Percentiles rank a stretch among this genome's conserved stretches.
These are phyloP conservation scores for Champsocephalus esox DNA, from an alignment of 2,797 vertebrate genomes.

Conservation along the genomic window DNA sequence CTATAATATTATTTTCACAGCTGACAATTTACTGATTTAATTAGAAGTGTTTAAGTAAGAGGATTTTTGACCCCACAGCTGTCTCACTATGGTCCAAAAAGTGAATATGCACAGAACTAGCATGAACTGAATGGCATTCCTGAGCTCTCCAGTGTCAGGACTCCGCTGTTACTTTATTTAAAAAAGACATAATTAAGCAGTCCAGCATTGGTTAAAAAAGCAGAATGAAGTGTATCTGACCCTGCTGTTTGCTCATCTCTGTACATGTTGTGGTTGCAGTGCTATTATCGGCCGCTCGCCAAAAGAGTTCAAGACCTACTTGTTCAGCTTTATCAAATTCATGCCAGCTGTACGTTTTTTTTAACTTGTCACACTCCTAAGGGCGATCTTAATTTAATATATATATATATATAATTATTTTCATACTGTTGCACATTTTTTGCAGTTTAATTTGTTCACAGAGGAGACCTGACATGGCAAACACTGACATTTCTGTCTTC, in stretches of 20 bases:
- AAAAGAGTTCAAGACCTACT: slow-evolving; percentile 96
- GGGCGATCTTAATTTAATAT: background rate
- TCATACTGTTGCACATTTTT: background rate
- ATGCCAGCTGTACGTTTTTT: slow-evolving; percentile 96
- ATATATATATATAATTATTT: background rate
- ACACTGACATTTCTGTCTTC: background rate
- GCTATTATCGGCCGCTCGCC: slow-evolving; percentile 97
- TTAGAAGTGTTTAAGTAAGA: too few species aligned
- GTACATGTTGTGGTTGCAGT: slow-evolving; percentile 91
- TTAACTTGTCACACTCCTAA: slow-evolving; percentile 9
- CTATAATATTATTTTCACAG: too few species aligned
- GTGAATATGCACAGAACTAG: background rate
- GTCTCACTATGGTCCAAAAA: background rate
- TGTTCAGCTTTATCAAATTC: slow-evolving; percentile 95
- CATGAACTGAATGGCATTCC: slow-evolving; percentile 26
- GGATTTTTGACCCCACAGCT: too few species aligned
- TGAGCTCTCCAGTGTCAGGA: slow-evolving; percentile 16
- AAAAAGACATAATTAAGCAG: too few species aligned
- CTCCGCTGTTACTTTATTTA: slow-evolving; percentile 22
- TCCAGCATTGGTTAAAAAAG: slow-evolving; percentile 1
- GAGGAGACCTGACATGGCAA: slow-evolving; percentile 63
- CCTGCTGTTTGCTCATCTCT: slow-evolving; percentile 66
- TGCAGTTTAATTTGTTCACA: slow-evolving; percentile 24
- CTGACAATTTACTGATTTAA: too few species aligned
- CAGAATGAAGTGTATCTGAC: slow-evolving; percentile 9